Conservation (phyloP, 2,888 invertebrate genomes). For the Globia sparganii region DNA sequence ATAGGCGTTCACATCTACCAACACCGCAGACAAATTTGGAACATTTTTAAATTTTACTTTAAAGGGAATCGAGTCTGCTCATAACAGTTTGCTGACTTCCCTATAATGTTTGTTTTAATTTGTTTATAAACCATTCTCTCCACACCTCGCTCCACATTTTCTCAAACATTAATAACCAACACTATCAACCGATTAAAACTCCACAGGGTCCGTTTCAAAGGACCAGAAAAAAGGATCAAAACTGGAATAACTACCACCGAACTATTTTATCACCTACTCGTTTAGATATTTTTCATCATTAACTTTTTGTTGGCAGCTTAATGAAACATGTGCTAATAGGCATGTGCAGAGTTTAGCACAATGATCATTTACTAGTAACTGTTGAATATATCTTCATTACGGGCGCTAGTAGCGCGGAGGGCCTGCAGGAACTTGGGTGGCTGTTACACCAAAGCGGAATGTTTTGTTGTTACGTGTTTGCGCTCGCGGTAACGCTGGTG, state of each 20-base stretch:
- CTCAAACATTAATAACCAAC: slow-evolving; percentile 7
- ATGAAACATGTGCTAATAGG: slow-evolving; percentile 62
- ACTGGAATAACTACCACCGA: slow-evolving; percentile 18
- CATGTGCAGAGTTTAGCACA: slow-evolving; percentile 56
- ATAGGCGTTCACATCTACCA: neutral
- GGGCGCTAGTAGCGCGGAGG: slow-evolving; percentile 53
- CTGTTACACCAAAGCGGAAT: slow-evolving; percentile 73
- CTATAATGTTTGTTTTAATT: too few relatives aligned
- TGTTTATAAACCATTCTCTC: neutral
- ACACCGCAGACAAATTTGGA: neutral
- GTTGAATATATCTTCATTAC: slow-evolving; percentile 69
- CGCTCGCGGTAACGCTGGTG: neutral
- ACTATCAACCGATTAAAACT: slow-evolving; percentile 26
- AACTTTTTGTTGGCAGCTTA: slow-evolving; percentile 50
- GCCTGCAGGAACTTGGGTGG: slow-evolving; percentile 59
- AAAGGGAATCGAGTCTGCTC: neutral
- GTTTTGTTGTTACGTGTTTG: neutral
- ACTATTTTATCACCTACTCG: slow-evolving; percentile 44
- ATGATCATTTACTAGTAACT: slow-evolving; percentile 59
- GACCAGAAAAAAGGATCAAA: slow-evolving; percentile 37
- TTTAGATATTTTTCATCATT: slow-evolving; percentile 59
- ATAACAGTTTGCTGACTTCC: neutral
- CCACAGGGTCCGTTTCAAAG: slow-evolving; percentile 1
- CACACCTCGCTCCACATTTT: slow-evolving; percentile 1
- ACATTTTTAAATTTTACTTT: neutral